A percentile compares a stretch with the other conserved stretches of the same genome.
Conservation (phyloP, 2,797 vertebrate genomes). For the Acipenser transmontanus region DNA sequence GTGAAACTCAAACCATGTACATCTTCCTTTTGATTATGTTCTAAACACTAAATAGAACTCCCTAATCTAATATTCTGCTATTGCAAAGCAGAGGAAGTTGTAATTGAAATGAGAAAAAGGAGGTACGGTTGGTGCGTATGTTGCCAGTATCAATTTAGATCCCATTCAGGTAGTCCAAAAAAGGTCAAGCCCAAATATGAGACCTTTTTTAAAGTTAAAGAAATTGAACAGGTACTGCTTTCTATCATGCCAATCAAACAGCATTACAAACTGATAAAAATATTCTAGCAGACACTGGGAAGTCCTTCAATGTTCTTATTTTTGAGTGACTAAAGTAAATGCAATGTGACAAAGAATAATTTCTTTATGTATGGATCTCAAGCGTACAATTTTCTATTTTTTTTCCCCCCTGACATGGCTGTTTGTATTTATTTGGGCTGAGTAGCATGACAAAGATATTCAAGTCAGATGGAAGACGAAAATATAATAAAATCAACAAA, state of each 20-base stretch:
- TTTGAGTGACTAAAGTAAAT: slow-evolving; percentile 38
- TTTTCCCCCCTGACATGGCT: slow-evolving; percentile 20
- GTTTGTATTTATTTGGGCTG: slow-evolving; percentile 31
- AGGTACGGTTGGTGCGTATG: too few relatives aligned
- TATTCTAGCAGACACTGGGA: background rate
- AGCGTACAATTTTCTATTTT: slow-evolving; percentile 1
- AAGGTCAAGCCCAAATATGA: too few relatives aligned
- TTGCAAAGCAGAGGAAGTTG: too few relatives aligned
- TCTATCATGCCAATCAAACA: slow-evolving; percentile 11
- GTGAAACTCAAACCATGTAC: too few relatives aligned
- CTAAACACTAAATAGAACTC: too few relatives aligned
- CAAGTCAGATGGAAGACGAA: slow-evolving; percentile 20
- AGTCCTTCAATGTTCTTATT: slow-evolving; percentile 17
- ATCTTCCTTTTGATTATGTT: too few relatives aligned
- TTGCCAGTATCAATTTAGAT: too few relatives aligned
- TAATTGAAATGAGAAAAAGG: too few relatives aligned
- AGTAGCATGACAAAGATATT: slow-evolving; percentile 35
- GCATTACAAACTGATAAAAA: slow-evolving; percentile 12
- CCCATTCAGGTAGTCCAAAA: too few relatives aligned
- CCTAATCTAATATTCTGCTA: background rate
- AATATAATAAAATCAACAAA: slow-evolving; percentile 33
- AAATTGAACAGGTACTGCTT: too few relatives aligned
- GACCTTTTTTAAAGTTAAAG: too few relatives aligned
- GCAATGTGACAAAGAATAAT: slow-evolving; percentile 34
- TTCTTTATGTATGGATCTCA: slow-evolving; percentile 22